phyloP scores from a whole-genome alignment of 2,113 vertebrate genomes.

The Etheostoma spectabile region DNA sequence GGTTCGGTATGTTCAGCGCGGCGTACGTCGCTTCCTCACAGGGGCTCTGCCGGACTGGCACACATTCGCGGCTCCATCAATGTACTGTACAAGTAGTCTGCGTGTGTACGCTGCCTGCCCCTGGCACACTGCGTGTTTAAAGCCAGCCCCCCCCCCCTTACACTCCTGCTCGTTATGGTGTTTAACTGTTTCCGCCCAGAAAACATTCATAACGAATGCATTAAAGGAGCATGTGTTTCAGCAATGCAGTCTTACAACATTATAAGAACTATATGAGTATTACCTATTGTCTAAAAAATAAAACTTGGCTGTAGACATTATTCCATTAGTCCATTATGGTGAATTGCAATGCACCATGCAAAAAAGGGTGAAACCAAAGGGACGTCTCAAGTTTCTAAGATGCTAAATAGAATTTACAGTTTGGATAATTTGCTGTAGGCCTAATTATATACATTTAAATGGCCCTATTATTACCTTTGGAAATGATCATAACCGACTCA shows the following conservation, averaged over 20 bases:
- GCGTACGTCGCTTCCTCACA: constrained; percentile 56
- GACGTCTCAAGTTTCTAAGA: neutral
- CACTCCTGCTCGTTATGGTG: constrained; percentile 73
- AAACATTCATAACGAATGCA: constrained; percentile 28
- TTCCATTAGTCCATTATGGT: neutral
- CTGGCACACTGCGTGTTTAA: constrained; percentile 74
- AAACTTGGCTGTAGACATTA: neutral
- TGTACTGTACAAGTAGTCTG: constrained; percentile 63
- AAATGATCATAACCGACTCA: neutral
- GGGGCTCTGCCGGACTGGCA: constrained; percentile 73
- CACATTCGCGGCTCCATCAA: constrained; percentile 73
- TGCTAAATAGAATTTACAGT: neutral
- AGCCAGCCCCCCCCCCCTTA: constrained; percentile 75
- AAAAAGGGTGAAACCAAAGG: neutral
- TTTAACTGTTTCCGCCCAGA: constrained; percentile 81
- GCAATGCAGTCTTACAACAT: neutral
- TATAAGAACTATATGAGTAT: neutral
- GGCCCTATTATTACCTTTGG: neutral
- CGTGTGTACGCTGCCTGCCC: constrained; percentile 48
- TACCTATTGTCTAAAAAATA: neutral
- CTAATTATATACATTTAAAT: neutral
- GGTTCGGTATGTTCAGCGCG: constrained; percentile 49
- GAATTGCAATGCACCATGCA: neutral
- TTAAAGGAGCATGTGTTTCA: neutral
- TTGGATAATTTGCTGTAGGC: neutral